phyloP scores from a whole-genome alignment of 2,888 invertebrate genomes.

The Epinotia demarniana region DNA sequence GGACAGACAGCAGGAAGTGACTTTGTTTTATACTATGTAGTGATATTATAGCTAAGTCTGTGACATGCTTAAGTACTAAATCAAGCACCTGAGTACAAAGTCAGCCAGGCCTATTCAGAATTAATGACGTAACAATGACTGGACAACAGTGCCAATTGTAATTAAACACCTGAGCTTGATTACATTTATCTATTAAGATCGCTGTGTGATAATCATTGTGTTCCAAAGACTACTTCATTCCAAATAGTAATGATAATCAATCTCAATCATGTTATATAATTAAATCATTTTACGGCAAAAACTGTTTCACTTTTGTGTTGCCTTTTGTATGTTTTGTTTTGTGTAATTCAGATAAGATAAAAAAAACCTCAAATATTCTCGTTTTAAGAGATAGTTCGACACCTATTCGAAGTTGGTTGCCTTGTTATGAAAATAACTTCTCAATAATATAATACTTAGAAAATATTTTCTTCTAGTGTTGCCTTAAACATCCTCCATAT shows the following conservation, averaged over 20 bases:
- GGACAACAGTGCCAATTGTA: not conserved
- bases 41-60: too few relatives aligned
- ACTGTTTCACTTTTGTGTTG: too few relatives aligned
- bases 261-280: not conserved
- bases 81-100: conserved; percentile 5
- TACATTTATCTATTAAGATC: not conserved
- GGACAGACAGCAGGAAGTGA: too few relatives aligned
- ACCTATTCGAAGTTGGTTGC: too few relatives aligned
- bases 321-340: not conserved
- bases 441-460: not conserved
- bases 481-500: not conserved
- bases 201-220: not conserved
- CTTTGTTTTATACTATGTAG: too few relatives aligned
- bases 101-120: not conserved
- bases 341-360: not conserved
- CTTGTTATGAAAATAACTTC: too few relatives aligned
- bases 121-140: conserved; percentile 17
- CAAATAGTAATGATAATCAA: not conserved
- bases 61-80: not conserved
- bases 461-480: not conserved
- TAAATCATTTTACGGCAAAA: not conserved
- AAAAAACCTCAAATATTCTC: not conserved
- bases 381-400: not conserved
- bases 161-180: not conserved
- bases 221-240: too few relatives aligned